Evolutionary conservation across 1,140 invertebrate species (phyloP).

Genomic region (Leguminivora glycinivorella): DNA sequence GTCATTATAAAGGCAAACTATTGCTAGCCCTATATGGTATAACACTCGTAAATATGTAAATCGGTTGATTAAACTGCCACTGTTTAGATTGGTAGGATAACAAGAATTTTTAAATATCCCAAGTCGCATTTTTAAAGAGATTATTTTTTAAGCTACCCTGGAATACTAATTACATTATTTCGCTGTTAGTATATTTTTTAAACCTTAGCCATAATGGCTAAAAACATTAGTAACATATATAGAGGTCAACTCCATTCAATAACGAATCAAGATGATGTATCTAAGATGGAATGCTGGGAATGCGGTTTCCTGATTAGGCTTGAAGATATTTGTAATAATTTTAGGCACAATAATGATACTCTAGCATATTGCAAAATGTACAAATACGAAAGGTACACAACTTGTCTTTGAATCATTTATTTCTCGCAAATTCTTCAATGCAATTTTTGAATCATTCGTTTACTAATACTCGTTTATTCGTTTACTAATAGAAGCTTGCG

Average conservation of each 20-base stretch:
- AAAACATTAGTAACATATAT: neutral
- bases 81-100: no score
- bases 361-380: neutral
- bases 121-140: neutral
- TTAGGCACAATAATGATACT: neutral
- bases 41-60: conserved; percentile 3
- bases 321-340: neutral
- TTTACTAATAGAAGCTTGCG: neutral
- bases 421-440: neutral
- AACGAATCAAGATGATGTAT: neutral
- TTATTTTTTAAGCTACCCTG: neutral
- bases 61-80: neutral
- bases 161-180: neutral
- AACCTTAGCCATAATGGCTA: neutral
- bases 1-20: neutral
- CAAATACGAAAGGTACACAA: neutral
- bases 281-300: neutral
- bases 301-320: conserved; percentile 9
- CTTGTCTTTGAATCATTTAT: neutral
- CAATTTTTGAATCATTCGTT: neutral
- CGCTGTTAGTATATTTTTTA: neutral
- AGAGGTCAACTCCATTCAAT: conserved; percentile 1
- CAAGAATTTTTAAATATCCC: neutral
- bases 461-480: neutral
- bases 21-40: neutral